Evolutionary conservation across 2,888 invertebrate species (phyloP), one percentile per base, ranked within the genome.

Genomic region (Silvanus unidentatus): DNA sequence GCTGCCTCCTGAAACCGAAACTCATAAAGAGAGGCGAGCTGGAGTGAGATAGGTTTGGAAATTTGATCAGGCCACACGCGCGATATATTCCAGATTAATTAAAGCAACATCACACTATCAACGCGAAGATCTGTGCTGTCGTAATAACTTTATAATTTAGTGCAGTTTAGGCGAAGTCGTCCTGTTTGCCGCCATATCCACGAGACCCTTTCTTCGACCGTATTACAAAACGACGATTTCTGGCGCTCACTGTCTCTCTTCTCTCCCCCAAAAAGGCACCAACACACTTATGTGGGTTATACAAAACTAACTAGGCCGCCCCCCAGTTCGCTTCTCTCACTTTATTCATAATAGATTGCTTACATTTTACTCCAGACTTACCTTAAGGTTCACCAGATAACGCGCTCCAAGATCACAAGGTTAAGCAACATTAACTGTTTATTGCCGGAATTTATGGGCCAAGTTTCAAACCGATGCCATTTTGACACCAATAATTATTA

Each of bases 61-160:
- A 14, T 54, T 52, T 50, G 52, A 50, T 52, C 52, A 39, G 49
- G 50, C 55, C 56, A 61, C 65, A 64, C 60, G 59, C 66, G 68
- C 67, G 66, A 70, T 70, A 71, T 70, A 71, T 71, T 68, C 69
- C 65, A 69, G 71, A 72, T 62, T 55, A 55, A 72, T 73, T 73
- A 73, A 72, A 70, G 71, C 71, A 69, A 71, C 72, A 71, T 73
- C 72, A 70, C 70, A 71, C 69, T 72, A 73, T 73, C 69, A 69
- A 65, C 69, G 66, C 67, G 65, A 62, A 68, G 69, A 73, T 73
- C 72, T 73, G 64, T 65, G 65, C 69, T 70, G 71, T 71, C 71
- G 71, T 71, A 73, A 73, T 73, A 73, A 73, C 73, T 73, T 73
- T 73, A 72, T 72, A 72, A 73, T 73, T 73, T 73, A 73, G 70